Evolutionary conservation across 2,888 invertebrate species (phyloP), one percentile per base, ranked within the genome.

Genomic region (Lysandra coridon): DNA sequence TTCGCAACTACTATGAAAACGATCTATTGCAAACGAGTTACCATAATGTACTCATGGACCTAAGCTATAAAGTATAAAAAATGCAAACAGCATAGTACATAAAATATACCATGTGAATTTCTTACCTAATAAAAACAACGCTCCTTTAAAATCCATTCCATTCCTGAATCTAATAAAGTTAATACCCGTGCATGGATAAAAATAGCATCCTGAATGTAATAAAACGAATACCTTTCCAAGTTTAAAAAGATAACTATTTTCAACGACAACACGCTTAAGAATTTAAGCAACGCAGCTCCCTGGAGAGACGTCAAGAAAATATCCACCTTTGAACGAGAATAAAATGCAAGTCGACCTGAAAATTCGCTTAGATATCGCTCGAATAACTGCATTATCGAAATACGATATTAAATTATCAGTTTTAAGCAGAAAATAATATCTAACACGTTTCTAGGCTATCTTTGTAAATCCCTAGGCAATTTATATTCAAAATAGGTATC

Each of bases 271-370:
- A 69, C 69, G 69, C 1, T 69, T 69, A 69, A 69, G 69, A 69
- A 69, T 69, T 69, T 69, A 69, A 69, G 69, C 69, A 69, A 33
- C 69, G 69, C 33, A 69, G 69, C 33, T 73, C 76, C 76, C 76
- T 5, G 5, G 57, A 49, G 49, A 2, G 12, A 30, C 57, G 44
- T 76, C 33, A 49, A 57, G 76, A 33, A 49, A 76, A 76, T 53
- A 57, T 76, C 33, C 74, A 74, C 74, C 49, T 76, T 49, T 49
- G 49, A 49, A n/a, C n/a, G 23, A 12, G n/a, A 30, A 76, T 53
- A 76, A 53, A 57, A 57, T 30, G 75, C 49, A 75, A 12, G 30
- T 53, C 23, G 30, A 75, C 44, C 7, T 1, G 44, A 44, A 49
- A 23, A 49, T 44, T 75, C 49, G 30, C 49, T 73, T 10, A 49